phyloP scores from a whole-genome alignment of 1,140 invertebrate genomes.

The Polyergus mexicanus region DNA sequence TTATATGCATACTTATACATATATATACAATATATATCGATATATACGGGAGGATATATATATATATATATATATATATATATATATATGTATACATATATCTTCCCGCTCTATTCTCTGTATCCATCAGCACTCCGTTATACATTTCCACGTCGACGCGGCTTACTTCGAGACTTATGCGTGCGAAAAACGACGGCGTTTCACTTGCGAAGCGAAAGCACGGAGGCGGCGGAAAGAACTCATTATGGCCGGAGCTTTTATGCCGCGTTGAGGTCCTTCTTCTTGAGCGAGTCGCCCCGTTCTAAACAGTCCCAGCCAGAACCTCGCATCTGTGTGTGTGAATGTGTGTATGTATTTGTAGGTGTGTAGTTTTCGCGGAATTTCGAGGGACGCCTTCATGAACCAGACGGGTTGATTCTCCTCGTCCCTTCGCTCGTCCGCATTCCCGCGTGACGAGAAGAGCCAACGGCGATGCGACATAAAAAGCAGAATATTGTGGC shows the following conservation, averaged over 20 bases:
- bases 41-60: too few relatives aligned
- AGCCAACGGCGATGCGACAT: not conserved
- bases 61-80: not conserved
- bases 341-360: not conserved
- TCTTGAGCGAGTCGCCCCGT: constrained; percentile 34
- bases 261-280: constrained; percentile 16
- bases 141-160: constrained; percentile 38
- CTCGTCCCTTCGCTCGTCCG: not conserved
- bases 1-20: too few relatives aligned
- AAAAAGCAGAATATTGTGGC: constrained; percentile 45
- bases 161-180: constrained; percentile 46
- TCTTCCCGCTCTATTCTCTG: constrained; percentile 28
- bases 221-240: constrained; percentile 47
- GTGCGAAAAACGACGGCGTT: constrained; percentile 24
- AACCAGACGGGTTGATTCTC: not conserved
- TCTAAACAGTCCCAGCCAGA: constrained; percentile 17
- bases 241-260: constrained; percentile 62
- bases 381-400: constrained; percentile 17
- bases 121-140: not conserved
- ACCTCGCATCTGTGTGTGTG: not conserved
- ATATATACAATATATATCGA: not conserved
- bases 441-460: not conserved
- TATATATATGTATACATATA: too few relatives aligned
- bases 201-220: not conserved
- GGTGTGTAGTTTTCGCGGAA: not conserved